Evolutionary conservation across 2,797 vertebrate species (phyloP), one percentile per base, ranked within the genome.

Genomic region (Scolopax bukidnonensis): DNA sequence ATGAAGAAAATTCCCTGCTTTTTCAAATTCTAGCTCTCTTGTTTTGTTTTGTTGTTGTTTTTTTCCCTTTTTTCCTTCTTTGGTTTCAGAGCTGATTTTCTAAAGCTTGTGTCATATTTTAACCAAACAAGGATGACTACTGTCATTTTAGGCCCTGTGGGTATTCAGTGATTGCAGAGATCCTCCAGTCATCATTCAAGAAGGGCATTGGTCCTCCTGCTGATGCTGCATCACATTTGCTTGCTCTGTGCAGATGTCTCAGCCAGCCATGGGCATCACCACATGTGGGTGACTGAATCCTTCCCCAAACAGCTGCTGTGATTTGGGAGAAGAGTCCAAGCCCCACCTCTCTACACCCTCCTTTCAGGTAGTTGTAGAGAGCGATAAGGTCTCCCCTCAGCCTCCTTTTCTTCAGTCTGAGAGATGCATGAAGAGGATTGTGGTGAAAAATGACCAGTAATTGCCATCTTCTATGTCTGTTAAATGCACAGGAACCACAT

Each of bases 401-500:
- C 41, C 41, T 43, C 41, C 41, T 43, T 43, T 43, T 43, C 41
- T 43, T 9, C 41, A 43, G 41, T 43, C 41, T 43, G 41, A 43
- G 41, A 18, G 41, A 24, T 0, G 3, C 10, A 12, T 33, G 25
- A 65, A 32, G 19, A 84, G n/a, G 16, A 36, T 36, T 36, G 24
- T 19, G 48, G 64, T 28, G 24, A 36, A 2, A 80, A 57, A 64
- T 11, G 13, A 15, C 12, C 28, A 33, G 38, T 11, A 47, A 20
- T 1, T 12, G n/a, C 3, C 1, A 1, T 5, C 27, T n/a, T 20
- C 2, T 6, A 17, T 47, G 15, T 20, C 30, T 5, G 2, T 28
- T 9, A 27, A 54, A 60, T 9, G 45, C 33, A 32, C 23, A 9
- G 50, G 14, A 50, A 12, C 11, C 16, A 43, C 9, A 1, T 2